Conservation (phyloP, 1,140 invertebrate species). For the Zaprionus africanus region DNA sequence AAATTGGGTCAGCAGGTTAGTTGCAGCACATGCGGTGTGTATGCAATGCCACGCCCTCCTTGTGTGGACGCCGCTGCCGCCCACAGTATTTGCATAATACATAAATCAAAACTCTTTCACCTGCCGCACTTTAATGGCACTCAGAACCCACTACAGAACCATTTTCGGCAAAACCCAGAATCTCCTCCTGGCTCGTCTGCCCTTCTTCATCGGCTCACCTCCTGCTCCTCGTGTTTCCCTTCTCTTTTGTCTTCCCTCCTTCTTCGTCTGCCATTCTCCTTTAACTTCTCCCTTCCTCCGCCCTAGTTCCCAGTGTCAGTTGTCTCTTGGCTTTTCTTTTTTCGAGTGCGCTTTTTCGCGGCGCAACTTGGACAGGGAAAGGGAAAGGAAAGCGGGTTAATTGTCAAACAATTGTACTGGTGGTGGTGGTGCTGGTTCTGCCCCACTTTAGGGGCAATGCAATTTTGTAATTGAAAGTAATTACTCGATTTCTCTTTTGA, state of each 20-base stretch:
- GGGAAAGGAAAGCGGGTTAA: constrained; percentile 23
- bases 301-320: constrained; percentile 3
- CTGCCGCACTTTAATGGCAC: constrained; percentile 29
- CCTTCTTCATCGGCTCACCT: too few species aligned
- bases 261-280: too few species aligned
- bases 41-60: constrained; percentile 12
- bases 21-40: constrained; percentile 9
- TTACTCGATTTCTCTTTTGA: constrained; percentile 46
- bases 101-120: constrained; percentile 45
- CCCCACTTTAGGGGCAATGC: constrained; percentile 37
- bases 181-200: too few species aligned
- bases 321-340: constrained; percentile 7
- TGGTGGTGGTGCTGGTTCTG: neutral
- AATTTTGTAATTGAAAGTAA: constrained; percentile 67
- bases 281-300: too few species aligned
- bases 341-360: neutral
- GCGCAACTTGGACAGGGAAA: neutral
- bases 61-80: neutral
- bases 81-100: constrained; percentile 39
- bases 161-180: neutral
- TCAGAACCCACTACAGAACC: neutral
- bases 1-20: constrained; percentile 44
- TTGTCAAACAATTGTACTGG: constrained; percentile 27
- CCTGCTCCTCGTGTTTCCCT: too few species aligned
- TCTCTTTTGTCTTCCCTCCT: too few species aligned